Evolutionary conservation across 2,888 invertebrate species (phyloP), one percentile per base, ranked within the genome.

Genomic region (Tanytarsus gracilentus): DNA sequence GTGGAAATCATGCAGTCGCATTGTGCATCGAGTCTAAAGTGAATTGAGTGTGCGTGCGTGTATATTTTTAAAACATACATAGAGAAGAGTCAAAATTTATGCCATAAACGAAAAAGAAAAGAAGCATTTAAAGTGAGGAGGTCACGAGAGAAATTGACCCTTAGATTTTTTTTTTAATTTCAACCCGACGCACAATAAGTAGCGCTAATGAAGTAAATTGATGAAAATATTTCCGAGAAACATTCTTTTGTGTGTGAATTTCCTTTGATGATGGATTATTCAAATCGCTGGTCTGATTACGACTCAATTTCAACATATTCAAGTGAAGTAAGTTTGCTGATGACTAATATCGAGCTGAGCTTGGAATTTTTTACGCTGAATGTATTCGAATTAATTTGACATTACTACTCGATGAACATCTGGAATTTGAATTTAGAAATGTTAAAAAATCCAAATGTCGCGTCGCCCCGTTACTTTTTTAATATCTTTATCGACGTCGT

Each of bases 261-360:
- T 16, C 21, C 21, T 21, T 21, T 7, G 6, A 51, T 51, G 16
- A 58, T 58, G 58, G 58, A 58, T 58, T 44, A 58, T 40, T 11
- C 53, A 23, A 36, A 49, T 49, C 49, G 36, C n/a, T 53, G 53
- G 53, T 53, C 53, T 2, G 53, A 53, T 36, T 58, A 48, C 39
- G 58, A 58, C 48, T 58, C 58, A 48, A 48, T 58, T 7, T 58
- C 58, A 14, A 58, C 58, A 29, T 40, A 58, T 58, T 58, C 58
- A 29, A 48, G 25, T 30, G 58, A 58, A 29, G 58, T 58, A 40
- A 58, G 58, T 58, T 16, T 6, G 7, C 14, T 44, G 21, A 44
- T 44, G 44, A 44, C 21, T 44, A 44, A 44, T 18, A 44, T n/a
- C n/a, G n/a, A n/a, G n/a, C n/a, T n/a, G n/a, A n/a, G n/a, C n/a